phyloP scores from a whole-genome alignment of 2,113 vertebrate species.

The Xiphorhynchus elegans region DNA sequence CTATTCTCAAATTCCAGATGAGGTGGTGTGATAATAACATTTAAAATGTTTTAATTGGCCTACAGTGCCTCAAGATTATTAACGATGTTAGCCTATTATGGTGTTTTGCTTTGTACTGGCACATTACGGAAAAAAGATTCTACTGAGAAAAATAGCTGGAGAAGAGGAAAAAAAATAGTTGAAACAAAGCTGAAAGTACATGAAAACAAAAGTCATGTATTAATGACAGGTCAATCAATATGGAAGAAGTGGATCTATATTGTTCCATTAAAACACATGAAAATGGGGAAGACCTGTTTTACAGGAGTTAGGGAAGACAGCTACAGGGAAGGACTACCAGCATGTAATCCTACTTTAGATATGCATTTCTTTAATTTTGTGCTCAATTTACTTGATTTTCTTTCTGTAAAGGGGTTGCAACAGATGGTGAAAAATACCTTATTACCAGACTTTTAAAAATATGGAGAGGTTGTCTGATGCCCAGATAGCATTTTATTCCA shows the following conservation, averaged over 20 bases:
- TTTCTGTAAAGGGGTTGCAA: not conserved
- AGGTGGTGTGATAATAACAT: not conserved
- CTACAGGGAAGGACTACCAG: not conserved
- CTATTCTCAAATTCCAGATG: not conserved
- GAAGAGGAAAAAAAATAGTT: not conserved
- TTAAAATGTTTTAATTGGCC: constrained; percentile 8
- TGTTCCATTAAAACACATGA: not conserved
- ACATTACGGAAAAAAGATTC: not conserved
- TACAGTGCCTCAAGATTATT: not conserved
- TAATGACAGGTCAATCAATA: not conserved
- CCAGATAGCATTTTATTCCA: rapidly evolving
- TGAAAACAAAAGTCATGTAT: not conserved
- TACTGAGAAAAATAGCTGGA: not conserved
- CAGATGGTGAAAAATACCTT: not conserved
- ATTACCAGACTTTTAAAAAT: not conserved
- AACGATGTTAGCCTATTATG: not conserved
- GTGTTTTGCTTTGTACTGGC: not conserved
- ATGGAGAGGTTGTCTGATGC: not conserved
- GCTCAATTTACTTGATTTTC: not conserved
- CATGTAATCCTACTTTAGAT: not conserved
- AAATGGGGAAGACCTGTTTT: not conserved
- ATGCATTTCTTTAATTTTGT: not conserved
- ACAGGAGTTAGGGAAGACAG: not conserved
- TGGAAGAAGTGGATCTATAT: not conserved
- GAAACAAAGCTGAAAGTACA: not conserved